These are phyloP conservation scores for Nemurella pictetii DNA, from an alignment of 2,888 invertebrate genomes.

Conservation along the genomic window DNA sequence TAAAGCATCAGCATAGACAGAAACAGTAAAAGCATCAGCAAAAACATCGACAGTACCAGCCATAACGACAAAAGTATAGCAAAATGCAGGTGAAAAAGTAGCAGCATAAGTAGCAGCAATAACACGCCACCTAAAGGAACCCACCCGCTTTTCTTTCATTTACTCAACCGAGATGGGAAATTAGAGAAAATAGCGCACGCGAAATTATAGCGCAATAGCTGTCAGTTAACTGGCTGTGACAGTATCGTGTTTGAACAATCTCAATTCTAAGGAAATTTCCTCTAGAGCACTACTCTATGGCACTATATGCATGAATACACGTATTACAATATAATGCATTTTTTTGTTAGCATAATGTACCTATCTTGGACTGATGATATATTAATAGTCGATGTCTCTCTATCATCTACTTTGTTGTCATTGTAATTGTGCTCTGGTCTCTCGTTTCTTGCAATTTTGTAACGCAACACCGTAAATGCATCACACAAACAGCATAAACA, in stretches of 20 bases:
- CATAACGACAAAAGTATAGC: too few relatives aligned
- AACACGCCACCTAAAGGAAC: too few relatives aligned
- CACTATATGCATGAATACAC: background rate
- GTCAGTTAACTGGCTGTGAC: background rate
- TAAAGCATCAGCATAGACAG: too few relatives aligned
- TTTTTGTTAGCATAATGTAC: too few relatives aligned
- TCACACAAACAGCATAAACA: background rate
- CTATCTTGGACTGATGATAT: background rate
- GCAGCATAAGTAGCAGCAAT: too few relatives aligned
- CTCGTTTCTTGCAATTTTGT: background rate
- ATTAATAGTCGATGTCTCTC: background rate
- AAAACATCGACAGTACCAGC: too few relatives aligned
- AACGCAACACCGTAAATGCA: background rate
- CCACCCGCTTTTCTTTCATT: too few relatives aligned
- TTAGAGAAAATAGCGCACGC: background rate
- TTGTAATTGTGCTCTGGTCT: too few relatives aligned
- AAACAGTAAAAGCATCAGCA: too few relatives aligned
- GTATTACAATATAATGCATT: background rate
- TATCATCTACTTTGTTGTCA: background rate
- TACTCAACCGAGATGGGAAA: too few relatives aligned
- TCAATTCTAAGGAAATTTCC: background rate
- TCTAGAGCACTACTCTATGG: background rate
- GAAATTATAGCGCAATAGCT: background rate
- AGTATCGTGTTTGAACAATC: background rate
- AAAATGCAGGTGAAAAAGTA: too few relatives aligned